These are phyloP conservation scores for Pungitius pungitius DNA, from an alignment of 2,113 vertebrate species.

Conservation along the genomic window DNA sequence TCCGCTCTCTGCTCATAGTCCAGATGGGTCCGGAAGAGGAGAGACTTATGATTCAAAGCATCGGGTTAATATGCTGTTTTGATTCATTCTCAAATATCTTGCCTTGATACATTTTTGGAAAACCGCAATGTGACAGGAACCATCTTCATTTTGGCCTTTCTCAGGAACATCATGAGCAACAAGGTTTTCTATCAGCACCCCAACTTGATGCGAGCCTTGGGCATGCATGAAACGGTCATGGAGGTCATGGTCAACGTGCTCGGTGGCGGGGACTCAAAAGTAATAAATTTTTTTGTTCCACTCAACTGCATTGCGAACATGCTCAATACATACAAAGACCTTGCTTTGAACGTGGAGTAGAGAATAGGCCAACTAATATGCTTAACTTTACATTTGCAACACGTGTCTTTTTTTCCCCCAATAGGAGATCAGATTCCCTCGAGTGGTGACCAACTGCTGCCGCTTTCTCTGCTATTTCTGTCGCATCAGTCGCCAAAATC, in stretches of 20 bases:
- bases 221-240: constrained; percentile 97
- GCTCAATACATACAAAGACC: background rate
- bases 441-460: constrained; percentile 96
- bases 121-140: background rate
- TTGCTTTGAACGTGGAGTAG: background rate
- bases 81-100: background rate
- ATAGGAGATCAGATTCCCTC: constrained; percentile 93
- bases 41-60: constrained; percentile 97
- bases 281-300: constrained; percentile 43
- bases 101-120: background rate
- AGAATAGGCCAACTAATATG: background rate
- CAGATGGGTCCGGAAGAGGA: constrained; percentile 98
- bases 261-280: constrained; percentile 93
- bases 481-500: constrained; percentile 93
- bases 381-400: background rate
- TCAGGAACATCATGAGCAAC: constrained; percentile 95
- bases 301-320: background rate
- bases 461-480: constrained; percentile 96
- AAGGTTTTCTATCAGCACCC: constrained; percentile 95
- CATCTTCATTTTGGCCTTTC: constrained; percentile 8
- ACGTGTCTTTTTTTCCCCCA: background rate
- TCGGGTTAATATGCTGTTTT: constrained; percentile 81
- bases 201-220: constrained; percentile 92
- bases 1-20: constrained; percentile 94
- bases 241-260: constrained; percentile 96